Conservation (phyloP, 92 coral and sea anemone genomes). For the Porites rus region DNA sequence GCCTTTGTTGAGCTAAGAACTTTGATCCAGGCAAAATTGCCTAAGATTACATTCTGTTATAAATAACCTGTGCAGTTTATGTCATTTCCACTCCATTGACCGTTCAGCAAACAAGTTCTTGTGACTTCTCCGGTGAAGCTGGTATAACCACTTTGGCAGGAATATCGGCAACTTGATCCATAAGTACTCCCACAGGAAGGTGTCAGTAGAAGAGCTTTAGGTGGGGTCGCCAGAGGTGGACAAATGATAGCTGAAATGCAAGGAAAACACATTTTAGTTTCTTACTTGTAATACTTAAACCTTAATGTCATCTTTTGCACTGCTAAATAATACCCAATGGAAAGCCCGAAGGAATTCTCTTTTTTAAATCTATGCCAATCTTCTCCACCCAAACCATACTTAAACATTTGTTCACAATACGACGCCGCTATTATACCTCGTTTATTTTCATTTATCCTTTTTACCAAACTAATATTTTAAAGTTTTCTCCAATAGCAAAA, state of each 20-base stretch:
- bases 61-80: conserved; percentile 44
- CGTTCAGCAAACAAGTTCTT: conserved; percentile 45
- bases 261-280: background rate
- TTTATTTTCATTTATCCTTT: no score
- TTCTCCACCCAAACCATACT: no score
- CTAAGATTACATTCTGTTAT: background rate
- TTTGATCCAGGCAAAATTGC: background rate
- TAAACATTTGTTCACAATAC: no score
- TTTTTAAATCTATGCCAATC: no score
- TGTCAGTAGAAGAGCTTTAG: background rate
- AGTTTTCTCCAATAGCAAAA: no score
- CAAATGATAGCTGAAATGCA: background rate
- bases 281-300: no score
- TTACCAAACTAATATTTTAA: no score
- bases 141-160: conserved; percentile 32
- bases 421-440: no score
- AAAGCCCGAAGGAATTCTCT: no score
- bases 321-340: no score
- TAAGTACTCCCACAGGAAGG: conserved; percentile 24
- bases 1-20: background rate
- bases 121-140: conserved; percentile 24
- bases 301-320: no score
- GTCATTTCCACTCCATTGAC: conserved; percentile 51
- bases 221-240: conserved; percentile 3
- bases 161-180: conserved; percentile 29